These are phyloP conservation scores for Margarornis squamiger DNA, from an alignment of 2,797 vertebrate genomes.

Conservation along the genomic window DNA sequence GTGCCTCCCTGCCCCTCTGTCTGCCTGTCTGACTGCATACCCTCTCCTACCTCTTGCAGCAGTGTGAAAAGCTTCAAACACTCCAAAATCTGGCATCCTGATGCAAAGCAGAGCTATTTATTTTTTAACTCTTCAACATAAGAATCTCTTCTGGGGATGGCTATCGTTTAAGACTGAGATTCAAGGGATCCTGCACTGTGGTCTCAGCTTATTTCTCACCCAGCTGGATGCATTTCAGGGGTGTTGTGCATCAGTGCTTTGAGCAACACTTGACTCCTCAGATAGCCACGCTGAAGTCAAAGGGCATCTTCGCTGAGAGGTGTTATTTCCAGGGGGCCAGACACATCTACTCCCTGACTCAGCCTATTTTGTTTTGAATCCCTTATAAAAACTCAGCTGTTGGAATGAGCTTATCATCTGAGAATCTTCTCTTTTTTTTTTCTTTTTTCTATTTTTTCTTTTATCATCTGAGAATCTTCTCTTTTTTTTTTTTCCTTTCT, in stretches of 20 bases:
- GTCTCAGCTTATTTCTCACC: slow-evolving; percentile 13
- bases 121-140: neutral
- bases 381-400: neutral
- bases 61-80: neutral
- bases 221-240: slow-evolving; percentile 9
- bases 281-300: neutral
- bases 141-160: neutral
- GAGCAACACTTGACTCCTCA: neutral
- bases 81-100: neutral
- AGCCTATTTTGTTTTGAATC: slow-evolving; percentile 34
- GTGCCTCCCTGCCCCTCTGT: neutral
- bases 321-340: slow-evolving; percentile 2
- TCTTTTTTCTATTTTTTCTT: neutral
- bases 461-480: slow-evolving; percentile 11
- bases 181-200: neutral
- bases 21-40: neutral
- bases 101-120: neutral
- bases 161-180: neutral
- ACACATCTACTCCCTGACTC: neutral
- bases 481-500: neutral
- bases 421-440: neutral
- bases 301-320: neutral
- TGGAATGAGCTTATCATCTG: slow-evolving; percentile 14
- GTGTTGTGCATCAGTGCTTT: neutral
- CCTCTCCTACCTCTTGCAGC: neutral